Conservation (phyloP, 2,113 vertebrate genomes). For the Aepyceros melampus region DNA sequence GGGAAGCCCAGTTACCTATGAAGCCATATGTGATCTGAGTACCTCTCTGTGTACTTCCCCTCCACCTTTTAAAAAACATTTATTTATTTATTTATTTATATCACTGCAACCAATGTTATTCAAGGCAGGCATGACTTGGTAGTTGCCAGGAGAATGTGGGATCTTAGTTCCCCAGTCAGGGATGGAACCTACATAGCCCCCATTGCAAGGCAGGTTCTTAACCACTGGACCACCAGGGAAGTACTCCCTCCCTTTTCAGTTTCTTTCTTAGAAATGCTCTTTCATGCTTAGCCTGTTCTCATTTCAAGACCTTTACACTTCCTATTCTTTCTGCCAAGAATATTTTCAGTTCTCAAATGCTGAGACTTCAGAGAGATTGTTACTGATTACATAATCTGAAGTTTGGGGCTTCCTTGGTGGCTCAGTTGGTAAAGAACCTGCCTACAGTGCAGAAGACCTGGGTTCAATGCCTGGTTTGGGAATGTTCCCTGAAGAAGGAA, state of each 20-base stretch:
- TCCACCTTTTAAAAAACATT: no score
- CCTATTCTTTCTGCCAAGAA: neutral
- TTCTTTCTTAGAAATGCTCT: neutral
- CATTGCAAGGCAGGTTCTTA: no score
- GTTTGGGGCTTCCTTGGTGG: neutral
- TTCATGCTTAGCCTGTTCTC: neutral
- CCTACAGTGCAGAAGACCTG: neutral
- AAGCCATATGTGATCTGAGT: neutral
- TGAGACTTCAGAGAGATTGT: neutral
- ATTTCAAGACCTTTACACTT: neutral
- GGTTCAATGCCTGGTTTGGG: neutral
- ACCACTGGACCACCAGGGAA: no score
- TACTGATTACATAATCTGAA: neutral
- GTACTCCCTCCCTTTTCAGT: no score
- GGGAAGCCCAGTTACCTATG: neutral
- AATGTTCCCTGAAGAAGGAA: neutral
- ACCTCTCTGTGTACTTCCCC: neutral
- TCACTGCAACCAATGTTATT: no score
- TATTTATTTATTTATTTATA: no score
- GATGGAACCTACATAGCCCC: no score
- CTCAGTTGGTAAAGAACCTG: neutral
- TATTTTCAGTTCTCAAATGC: neutral
- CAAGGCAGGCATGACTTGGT: no score
- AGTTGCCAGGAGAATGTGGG: no score
- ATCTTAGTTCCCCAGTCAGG: no score